Percentiles rank a stretch among this genome's conserved stretches.
These are phyloP conservation scores for Nemoura dubitans DNA, from an alignment of 2,888 invertebrate species.

Conservation along the genomic window DNA sequence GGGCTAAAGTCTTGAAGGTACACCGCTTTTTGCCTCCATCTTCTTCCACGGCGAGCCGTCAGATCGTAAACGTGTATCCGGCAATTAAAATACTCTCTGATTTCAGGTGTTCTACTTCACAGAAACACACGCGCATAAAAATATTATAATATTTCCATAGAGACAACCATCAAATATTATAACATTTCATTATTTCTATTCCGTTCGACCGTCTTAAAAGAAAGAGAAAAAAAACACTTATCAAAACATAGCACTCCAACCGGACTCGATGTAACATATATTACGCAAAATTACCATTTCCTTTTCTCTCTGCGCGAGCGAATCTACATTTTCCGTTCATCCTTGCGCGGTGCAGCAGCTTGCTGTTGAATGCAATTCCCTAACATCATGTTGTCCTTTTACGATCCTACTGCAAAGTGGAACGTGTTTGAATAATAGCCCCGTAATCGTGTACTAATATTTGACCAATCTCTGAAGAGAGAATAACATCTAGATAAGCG, in stretches of 20 bases:
- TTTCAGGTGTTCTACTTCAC: constrained; percentile 12
- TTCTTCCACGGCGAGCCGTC: background rate
- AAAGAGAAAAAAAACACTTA: background rate
- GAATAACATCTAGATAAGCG: background rate
- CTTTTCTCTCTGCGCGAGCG: background rate
- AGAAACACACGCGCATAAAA: background rate
- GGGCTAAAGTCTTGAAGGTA: background rate
- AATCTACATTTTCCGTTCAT: background rate
- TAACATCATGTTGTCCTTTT: background rate
- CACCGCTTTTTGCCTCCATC: background rate
- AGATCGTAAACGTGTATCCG: background rate
- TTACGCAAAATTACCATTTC: background rate
- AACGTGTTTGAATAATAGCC: background rate
- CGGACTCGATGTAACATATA: background rate
- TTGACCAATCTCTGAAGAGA: background rate
- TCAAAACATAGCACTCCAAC: background rate
- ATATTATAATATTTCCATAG: background rate
- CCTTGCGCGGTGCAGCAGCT: background rate
- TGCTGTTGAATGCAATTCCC: background rate
- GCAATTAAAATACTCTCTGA: background rate
- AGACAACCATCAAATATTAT: background rate
- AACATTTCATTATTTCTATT: background rate
- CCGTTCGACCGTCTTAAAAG: background rate
- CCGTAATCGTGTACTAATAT: constrained; percentile 12
- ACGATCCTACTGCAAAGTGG: background rate